Conservation (phyloP, 1,140 invertebrate species). For the Cyclina sinensis region DNA sequence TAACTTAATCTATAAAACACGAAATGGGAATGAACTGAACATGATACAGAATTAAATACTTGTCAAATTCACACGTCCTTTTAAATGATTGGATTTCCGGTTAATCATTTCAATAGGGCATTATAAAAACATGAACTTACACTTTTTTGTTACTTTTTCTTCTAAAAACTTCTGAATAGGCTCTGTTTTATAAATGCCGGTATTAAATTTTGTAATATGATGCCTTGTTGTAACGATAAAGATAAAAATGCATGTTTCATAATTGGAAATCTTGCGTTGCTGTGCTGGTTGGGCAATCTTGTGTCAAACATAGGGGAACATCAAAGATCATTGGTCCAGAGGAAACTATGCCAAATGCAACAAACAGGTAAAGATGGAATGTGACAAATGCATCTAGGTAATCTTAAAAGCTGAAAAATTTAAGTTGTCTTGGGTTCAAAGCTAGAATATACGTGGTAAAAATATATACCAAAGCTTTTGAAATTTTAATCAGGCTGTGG, state of each 20-base stretch:
- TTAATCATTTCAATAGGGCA: background rate
- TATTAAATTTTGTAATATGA: no score
- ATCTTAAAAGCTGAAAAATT: no score
- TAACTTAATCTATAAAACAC: constrained; percentile 6
- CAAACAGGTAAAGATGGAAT: background rate
- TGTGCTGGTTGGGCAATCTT: background rate
- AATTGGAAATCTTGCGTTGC: constrained; percentile 15
- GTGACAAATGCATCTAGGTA: background rate
- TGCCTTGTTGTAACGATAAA: background rate
- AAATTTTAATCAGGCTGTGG: no score
- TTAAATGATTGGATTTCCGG: background rate
- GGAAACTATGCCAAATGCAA: background rate
- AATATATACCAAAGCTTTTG: no score
- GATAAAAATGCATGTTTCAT: background rate
- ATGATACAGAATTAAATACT: background rate
- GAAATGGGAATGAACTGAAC: background rate
- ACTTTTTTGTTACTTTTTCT: no score
- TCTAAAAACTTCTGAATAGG: no score
- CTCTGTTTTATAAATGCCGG: no score
- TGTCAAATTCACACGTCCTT: background rate
- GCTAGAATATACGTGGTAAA: no score
- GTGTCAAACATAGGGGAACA: background rate
- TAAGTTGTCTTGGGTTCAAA: no score
- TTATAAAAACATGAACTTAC: no score
- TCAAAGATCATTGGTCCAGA: background rate